A percentile compares a stretch with the other conserved stretches of the same genome.
phyloP scores from a whole-genome alignment of 2,797 vertebrate species.

The Pantherophis vulpinus region DNA sequence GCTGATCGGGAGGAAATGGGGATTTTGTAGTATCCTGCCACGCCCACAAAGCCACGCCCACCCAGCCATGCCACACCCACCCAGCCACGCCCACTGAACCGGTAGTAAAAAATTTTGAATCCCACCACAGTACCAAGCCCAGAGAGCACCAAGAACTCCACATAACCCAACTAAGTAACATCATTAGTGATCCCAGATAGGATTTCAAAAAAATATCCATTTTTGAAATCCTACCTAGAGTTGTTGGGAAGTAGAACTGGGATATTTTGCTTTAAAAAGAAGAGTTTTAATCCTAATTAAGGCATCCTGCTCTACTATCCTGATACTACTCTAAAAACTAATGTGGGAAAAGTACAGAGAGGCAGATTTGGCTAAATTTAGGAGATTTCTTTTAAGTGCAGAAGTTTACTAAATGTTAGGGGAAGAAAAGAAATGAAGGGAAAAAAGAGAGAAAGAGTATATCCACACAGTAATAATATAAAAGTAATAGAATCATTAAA shows the following conservation, averaged over 20 bases:
- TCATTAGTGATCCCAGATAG: background rate
- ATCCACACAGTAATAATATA: background rate
- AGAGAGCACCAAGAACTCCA: background rate
- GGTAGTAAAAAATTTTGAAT: no score
- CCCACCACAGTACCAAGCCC: background rate
- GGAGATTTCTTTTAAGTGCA: background rate
- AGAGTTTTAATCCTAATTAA: background rate
- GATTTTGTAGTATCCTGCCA: no score
- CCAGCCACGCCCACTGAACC: no score
- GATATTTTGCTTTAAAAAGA: background rate
- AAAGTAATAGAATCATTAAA: background rate
- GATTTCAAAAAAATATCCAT: background rate
- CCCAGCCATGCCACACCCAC: no score
- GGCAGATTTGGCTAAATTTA: background rate
- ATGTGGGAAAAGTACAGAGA: background rate
- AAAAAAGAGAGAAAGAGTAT: background rate
- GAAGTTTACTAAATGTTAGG: background rate
- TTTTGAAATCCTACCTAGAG: background rate
- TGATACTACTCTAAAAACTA: background rate
- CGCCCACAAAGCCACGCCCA: no score
- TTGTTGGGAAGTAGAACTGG: background rate
- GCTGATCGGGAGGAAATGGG: no score
- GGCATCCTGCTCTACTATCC: background rate
- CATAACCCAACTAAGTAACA: background rate
- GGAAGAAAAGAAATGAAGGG: background rate